phyloP scores from a whole-genome alignment of 2,888 invertebrate genomes.

The Thysanoteuthis rhombus region DNA sequence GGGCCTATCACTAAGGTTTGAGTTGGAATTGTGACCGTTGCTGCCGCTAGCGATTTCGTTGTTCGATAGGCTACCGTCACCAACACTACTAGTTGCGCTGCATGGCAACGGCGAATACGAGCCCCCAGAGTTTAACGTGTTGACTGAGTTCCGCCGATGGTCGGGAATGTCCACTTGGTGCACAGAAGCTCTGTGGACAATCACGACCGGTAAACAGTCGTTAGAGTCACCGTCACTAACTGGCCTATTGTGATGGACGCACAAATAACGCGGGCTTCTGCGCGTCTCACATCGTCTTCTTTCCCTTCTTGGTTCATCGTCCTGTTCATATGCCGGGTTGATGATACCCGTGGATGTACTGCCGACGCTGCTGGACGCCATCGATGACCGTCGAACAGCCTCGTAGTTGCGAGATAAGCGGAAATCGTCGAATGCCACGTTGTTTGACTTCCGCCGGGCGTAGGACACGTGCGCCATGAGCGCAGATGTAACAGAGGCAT shows the following conservation, averaged over 20 bases:
- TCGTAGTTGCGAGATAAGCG: not conserved
- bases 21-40: not conserved
- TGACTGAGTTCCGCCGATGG: slow-evolving; percentile 19
- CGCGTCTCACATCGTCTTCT: not conserved
- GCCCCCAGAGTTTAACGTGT: slow-evolving; percentile 20
- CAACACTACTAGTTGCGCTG: not conserved
- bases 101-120: slow-evolving; percentile 12
- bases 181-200: slow-evolving; percentile 25
- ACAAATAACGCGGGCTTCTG: not conserved
- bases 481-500: not conserved
- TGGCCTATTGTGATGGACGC: slow-evolving; percentile 21
- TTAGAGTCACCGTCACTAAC: slow-evolving; percentile 30
- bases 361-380: slow-evolving; percentile 14
- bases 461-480: slow-evolving; percentile 15
- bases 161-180: slow-evolving; percentile 26
- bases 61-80: not conserved
- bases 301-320: not conserved
- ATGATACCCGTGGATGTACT: slow-evolving; percentile 26
- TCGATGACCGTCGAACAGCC: slow-evolving; percentile 1
- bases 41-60: not conserved
- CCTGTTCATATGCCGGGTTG: slow-evolving; percentile 27
- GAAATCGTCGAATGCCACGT: slow-evolving; percentile 14
- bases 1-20: slow-evolving; percentile 1
- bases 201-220: slow-evolving; percentile 28
- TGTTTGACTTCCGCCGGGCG: slow-evolving; percentile 14